Evolutionary conservation across 1,140 invertebrate genomes (phyloP), one percentile per base, ranked within the genome.

Genomic region (Papilio polyxenes): DNA sequence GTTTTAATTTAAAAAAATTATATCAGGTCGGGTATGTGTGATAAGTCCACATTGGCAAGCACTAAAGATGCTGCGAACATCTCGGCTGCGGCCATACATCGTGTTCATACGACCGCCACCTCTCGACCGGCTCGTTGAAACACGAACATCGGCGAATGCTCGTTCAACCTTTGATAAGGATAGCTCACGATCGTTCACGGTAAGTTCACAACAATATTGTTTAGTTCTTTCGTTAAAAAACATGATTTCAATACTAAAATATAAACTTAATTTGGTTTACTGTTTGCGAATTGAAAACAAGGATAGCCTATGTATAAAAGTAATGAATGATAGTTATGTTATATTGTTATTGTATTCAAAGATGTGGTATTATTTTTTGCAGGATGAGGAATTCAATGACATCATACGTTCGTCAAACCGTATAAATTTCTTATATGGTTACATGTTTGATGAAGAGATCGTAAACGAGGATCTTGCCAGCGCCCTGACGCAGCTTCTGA

Each of bases 41-140:
- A 95, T 99, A 37, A 99, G 97, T 93, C 98, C 99, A 13, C 98
- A 99, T 94, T 98, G 98, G 92, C 97, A 99, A 95, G 98, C 98
- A 8, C 95, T 99, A 59, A 98, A 99, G 95, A 97, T 98, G 95
- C 92, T 99, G 74, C 95, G 98, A 84, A 98, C 97, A 20, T 96
- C 98, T 17, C 97, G 98, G 87, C 95, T 99, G 84, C 99, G 99
- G 93, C 99, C 99, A 51, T 99, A 98, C 93, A 97, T 99, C 48
- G 96, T 99, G 84, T 99, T 98, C 91, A 96, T 99, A 31, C 98
- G 98, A 89, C 98, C 99, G 72, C 99, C 99, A 44, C 95, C 97
- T 86, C 96, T 99, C 84, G 97, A 98, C 72, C 95, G 96, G 78
- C 95, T 99, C 5, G 97, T 98, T 89, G 96, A 98, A 84, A 98